Conservation (phyloP, 2,113 vertebrate species). For the Pseudolaguvia tuberculata region DNA sequence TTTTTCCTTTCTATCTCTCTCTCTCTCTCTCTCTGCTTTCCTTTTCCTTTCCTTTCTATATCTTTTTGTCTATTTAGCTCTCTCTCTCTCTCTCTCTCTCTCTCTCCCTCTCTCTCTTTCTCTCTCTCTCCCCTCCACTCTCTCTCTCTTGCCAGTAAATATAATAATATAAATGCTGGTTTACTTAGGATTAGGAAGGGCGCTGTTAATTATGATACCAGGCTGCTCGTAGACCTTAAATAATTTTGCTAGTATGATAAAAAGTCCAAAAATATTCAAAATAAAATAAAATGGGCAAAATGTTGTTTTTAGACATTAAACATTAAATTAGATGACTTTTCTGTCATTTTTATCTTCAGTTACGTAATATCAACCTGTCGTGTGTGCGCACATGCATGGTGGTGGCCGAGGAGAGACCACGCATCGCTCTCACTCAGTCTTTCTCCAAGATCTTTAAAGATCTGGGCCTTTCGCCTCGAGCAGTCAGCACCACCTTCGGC, state of each 20-base stretch:
- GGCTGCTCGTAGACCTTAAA: too few species aligned
- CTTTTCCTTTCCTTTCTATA: too few species aligned
- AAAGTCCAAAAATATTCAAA: neutral
- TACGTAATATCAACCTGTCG: constrained; percentile 86
- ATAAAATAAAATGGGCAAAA: neutral
- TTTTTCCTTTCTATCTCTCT: neutral
- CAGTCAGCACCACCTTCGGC: constrained; percentile 95
- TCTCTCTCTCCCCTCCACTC: too few species aligned
- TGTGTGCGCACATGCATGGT: constrained; percentile 96
- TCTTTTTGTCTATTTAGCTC: too few species aligned
- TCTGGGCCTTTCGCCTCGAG: constrained; percentile 84
- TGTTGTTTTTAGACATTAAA: neutral
- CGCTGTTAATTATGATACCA: too few species aligned
- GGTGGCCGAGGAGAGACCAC: constrained; percentile 90
- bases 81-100: neutral
- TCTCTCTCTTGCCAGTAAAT: too few species aligned
- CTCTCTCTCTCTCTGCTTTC: neutral
- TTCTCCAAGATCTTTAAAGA: constrained; percentile 98
- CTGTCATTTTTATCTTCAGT: constrained; percentile 65
- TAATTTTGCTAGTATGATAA: too few species aligned
- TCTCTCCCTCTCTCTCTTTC: neutral
- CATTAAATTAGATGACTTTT: too few species aligned
- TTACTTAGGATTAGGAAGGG: too few species aligned
- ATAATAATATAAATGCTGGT: too few species aligned
- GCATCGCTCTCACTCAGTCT: constrained; percentile 84